phyloP scores from a whole-genome alignment of 2,797 vertebrate species.

The Nasua narica region DNA sequence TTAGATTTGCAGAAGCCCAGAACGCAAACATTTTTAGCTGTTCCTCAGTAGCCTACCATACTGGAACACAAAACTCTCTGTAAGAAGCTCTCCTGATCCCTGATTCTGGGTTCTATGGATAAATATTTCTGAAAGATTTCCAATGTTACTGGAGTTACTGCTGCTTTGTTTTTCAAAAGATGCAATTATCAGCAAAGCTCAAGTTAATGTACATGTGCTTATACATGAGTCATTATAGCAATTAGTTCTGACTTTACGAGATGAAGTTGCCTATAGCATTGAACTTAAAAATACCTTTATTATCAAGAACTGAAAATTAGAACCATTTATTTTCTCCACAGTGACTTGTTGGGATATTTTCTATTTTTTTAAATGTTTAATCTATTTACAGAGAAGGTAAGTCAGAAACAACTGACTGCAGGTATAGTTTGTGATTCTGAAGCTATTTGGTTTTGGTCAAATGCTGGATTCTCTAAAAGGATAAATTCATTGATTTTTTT shows the following conservation, averaged over 20 bases:
- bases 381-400: neutral
- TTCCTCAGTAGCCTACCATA: neutral
- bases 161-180: conserved; percentile 46
- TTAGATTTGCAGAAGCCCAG: neutral
- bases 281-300: neutral
- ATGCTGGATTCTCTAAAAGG: neutral
- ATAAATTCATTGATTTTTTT: neutral
- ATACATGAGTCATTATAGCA: conserved; percentile 8
- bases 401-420: neutral
- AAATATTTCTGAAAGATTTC: conserved; percentile 39
- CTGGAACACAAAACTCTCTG: neutral
- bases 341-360: neutral
- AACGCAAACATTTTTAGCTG: neutral
- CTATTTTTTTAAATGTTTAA: neutral
- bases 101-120: neutral
- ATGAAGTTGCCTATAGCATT: neutral
- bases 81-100: neutral
- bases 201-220: conserved; percentile 16
- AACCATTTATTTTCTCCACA: neutral
- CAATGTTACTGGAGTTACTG: conserved; percentile 3
- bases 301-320: neutral
- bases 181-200: conserved; percentile 52
- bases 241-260: neutral
- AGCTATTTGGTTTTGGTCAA: neutral
- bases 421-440: neutral